Conservation (phyloP, 2,113 vertebrate species). For the Cebidichthys violaceus region DNA sequence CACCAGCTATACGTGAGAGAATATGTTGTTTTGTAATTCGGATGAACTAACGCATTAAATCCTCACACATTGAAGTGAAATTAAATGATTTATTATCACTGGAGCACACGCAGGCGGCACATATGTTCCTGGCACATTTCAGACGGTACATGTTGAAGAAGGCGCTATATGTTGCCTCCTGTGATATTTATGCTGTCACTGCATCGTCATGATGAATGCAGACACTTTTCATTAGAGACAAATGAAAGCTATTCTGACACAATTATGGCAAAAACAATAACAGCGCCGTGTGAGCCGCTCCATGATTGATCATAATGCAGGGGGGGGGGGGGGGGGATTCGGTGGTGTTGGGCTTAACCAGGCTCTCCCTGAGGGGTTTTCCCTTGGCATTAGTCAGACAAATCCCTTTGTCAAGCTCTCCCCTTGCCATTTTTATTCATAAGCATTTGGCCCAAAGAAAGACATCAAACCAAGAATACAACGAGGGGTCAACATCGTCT, state of each 20-base stretch:
- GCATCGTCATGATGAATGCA: constrained; percentile 77
- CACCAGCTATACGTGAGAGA: not conserved
- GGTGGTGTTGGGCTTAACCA: constrained; percentile 76
- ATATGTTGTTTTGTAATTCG: constrained; percentile 15
- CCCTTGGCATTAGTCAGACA: constrained; percentile 82
- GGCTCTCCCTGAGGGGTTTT: constrained; percentile 77
- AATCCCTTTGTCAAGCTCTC: constrained; percentile 83
- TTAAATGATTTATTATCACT: constrained; percentile 36
- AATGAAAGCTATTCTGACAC: constrained; percentile 80
- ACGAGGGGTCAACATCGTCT: constrained; percentile 82
- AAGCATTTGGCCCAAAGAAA: constrained; percentile 83
- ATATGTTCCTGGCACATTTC: constrained; percentile 47
- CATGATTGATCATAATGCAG: constrained; percentile 80
- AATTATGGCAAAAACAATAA: constrained; percentile 83
- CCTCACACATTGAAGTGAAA: constrained; percentile 46
- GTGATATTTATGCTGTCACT: constrained; percentile 73
- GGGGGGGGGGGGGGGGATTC: constrained; percentile 72
- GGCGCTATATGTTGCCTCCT: constrained; percentile 49
- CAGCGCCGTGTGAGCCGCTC: constrained; percentile 69
- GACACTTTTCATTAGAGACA: constrained; percentile 81
- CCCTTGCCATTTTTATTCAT: constrained; percentile 85
- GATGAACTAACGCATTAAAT: constrained; percentile 10
- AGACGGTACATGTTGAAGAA: constrained; percentile 38
- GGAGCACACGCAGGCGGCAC: constrained; percentile 40
- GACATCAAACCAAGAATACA: constrained; percentile 86